Conservation (phyloP, 2,888 invertebrate species). For the Agrochola macilenta region DNA sequence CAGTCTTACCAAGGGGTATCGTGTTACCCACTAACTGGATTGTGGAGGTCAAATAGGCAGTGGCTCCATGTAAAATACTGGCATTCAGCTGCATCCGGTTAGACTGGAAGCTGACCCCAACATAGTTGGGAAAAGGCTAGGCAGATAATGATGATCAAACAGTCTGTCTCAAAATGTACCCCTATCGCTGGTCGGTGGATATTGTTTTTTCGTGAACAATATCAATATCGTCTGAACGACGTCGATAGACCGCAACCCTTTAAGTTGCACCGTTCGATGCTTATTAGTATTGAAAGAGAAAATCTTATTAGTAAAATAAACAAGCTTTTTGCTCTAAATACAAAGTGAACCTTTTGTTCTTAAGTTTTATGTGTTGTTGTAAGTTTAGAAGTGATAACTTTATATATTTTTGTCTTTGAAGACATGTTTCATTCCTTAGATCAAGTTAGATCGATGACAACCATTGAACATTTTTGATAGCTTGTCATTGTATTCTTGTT, state of each 20-base stretch:
- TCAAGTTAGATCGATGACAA: neutral
- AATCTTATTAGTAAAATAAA: neutral
- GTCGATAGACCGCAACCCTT: too few species aligned
- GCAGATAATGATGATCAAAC: neutral
- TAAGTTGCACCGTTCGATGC: neutral
- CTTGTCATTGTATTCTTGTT: conserved; percentile 1
- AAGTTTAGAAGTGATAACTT: conserved; percentile 6
- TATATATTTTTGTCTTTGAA: conserved; percentile 26
- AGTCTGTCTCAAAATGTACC: neutral
- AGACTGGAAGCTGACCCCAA: too few species aligned
- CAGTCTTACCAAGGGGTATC: too few species aligned
- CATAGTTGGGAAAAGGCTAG: too few species aligned
- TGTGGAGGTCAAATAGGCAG: too few species aligned
- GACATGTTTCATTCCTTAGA: neutral
- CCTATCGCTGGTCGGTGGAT: neutral
- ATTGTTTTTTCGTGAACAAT: neutral
- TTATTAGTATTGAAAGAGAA: neutral
- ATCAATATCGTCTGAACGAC: too few species aligned
- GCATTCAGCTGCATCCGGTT: too few species aligned
- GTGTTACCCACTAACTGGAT: too few species aligned
- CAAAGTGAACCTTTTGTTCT: conserved; percentile 21
- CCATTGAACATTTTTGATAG: neutral
- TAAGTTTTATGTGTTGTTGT: neutral
- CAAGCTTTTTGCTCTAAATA: neutral
- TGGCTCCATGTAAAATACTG: too few species aligned